These are phyloP conservation scores for Eolophus roseicapilla DNA, from an alignment of 2,113 vertebrate genomes.

Conservation along the genomic window DNA sequence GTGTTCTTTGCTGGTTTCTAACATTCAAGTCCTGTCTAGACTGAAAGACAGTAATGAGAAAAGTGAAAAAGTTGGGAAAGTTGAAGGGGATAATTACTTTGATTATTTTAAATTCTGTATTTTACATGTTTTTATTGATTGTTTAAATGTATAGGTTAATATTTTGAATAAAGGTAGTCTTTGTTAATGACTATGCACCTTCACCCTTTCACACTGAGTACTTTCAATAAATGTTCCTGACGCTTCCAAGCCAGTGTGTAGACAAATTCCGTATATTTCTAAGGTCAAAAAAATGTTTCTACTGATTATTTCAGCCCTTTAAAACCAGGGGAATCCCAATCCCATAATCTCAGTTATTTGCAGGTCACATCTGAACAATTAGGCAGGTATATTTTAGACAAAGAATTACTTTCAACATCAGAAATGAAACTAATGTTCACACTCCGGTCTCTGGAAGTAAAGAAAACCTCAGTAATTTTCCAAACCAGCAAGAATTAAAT, in stretches of 20 bases:
- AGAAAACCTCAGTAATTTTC: slow-evolving; percentile 7
- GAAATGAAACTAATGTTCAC: background rate
- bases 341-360: background rate
- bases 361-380: background rate
- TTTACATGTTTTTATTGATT: slow-evolving; percentile 20
- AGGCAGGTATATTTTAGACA: background rate
- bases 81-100: slow-evolving; percentile 43
- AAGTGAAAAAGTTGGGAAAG: slow-evolving; percentile 23
- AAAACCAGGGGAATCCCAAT: background rate
- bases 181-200: slow-evolving; percentile 28
- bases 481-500: slow-evolving; percentile 24
- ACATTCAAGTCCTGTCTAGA: background rate
- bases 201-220: slow-evolving; percentile 12
- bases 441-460: slow-evolving; percentile 12
- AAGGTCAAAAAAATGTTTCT: background rate
- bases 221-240: slow-evolving; percentile 9
- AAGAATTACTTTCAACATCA: background rate
- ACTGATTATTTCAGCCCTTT: background rate
- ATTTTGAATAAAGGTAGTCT: slow-evolving; percentile 38
- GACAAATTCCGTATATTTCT: background rate
- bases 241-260: background rate
- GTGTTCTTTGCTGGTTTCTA: slow-evolving; percentile 40
- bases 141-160: slow-evolving; percentile 23
- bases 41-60: background rate
- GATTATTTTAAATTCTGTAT: slow-evolving; percentile 16